Percentiles rank a stretch among this genome's conserved stretches.
Evolutionary conservation across 1,140 invertebrate species (phyloP).

Genomic region (Cydia splendana): DNA sequence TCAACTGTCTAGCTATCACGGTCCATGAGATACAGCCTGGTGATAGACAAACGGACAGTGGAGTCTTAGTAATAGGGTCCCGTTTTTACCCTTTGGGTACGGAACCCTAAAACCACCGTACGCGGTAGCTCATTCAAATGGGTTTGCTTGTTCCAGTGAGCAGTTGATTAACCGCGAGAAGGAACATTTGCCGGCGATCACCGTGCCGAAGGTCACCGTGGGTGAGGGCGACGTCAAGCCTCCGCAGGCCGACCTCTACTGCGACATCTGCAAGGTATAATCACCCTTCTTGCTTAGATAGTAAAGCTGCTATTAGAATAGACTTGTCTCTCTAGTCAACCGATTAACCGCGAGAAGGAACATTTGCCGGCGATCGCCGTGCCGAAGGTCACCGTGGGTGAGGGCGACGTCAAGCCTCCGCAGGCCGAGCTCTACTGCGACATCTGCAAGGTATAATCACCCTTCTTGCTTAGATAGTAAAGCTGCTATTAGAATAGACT

Average conservation of each 20-base stretch:
- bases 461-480: background rate
- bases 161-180: constrained; percentile 44
- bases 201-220: constrained; percentile 34
- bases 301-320: background rate
- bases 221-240: constrained; percentile 37
- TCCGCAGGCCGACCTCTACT: constrained; percentile 54
- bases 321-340: constrained; percentile 23
- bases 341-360: constrained; percentile 63
- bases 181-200: constrained; percentile 45
- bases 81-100: no score
- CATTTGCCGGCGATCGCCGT: constrained; percentile 40
- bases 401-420: constrained; percentile 37
- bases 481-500: background rate
- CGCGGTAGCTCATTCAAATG: no score
- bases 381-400: constrained; percentile 35
- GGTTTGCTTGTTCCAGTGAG: constrained; percentile 42
- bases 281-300: background rate
- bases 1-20: no score
- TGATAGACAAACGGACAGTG: no score
- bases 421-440: constrained; percentile 58
- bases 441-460: constrained; percentile 61
- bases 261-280: constrained; percentile 66
- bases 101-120: no score
- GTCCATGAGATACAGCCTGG: no score
- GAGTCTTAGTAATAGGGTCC: no score